Conservation (phyloP, 2,888 invertebrate species). For the Unio delphinus region DNA sequence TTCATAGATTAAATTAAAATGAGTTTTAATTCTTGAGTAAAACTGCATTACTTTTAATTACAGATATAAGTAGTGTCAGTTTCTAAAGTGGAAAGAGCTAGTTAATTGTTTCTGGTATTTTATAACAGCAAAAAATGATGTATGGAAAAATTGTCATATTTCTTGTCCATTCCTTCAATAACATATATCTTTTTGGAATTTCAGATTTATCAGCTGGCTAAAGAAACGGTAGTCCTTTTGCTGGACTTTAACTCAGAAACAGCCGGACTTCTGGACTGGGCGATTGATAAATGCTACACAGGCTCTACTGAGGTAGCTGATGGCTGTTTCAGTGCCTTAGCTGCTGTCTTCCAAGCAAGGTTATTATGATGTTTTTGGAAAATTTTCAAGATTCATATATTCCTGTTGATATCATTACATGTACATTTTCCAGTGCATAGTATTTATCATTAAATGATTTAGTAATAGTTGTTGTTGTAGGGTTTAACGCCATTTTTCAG, state of each 20-base stretch:
- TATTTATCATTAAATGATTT: too few relatives aligned
- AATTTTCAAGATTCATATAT: too few relatives aligned
- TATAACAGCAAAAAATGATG: neutral
- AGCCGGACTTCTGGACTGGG: constrained; percentile 88
- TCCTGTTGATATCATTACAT: too few relatives aligned
- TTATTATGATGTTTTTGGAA: constrained; percentile 69
- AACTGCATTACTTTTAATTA: too few relatives aligned
- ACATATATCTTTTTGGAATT: constrained; percentile 35
- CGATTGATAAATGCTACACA: constrained; percentile 97
- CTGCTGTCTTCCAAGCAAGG: constrained; percentile 96
- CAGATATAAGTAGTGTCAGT: too few relatives aligned
- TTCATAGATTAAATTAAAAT: too few relatives aligned
- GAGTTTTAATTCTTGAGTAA: too few relatives aligned
- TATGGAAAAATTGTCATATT: neutral
- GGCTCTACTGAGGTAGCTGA: constrained; percentile 92
- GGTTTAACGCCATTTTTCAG: too few relatives aligned
- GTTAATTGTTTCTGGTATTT: too few relatives aligned
- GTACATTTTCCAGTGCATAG: too few relatives aligned
- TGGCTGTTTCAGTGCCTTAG: constrained; percentile 95
- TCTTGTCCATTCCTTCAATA: neutral
- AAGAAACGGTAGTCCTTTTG: constrained; percentile 93
- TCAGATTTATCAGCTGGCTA: constrained; percentile 90
- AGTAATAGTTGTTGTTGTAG: too few relatives aligned
- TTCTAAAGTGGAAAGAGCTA: too few relatives aligned
- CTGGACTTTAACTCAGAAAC: constrained; percentile 84